Base-by-base conservation (phyloP, 1,140 invertebrate species). In the Cydia pomonella region DNA sequence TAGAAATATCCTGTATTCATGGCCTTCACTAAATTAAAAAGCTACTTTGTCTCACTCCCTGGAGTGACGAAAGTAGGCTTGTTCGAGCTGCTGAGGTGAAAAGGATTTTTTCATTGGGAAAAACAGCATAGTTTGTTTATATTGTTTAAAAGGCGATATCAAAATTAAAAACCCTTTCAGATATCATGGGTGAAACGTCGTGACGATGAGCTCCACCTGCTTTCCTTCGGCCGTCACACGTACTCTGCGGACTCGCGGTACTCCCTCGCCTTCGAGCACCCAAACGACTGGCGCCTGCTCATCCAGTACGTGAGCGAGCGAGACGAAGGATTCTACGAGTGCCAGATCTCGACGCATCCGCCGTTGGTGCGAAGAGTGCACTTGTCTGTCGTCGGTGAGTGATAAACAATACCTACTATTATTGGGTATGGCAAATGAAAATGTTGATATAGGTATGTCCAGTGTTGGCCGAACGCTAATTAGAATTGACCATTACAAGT, bases 241-340 rank as follows among this genome's bases (percentile, higher is more conserved):
- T 97, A 97, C 89, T 96, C 95, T 72, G 96, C 95, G n/a, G 97
- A 97, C 66, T 93, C 93, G 0, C 93, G 96, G 59, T 96, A 96
- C 80, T 95, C 95, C 13, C 88, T 97, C 66, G 95, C 95, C 73
- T 95, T 95, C 84, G 94, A 96, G 88, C 94, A 95, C 73, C 96
- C 96, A n/a, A 96, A 97, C 89, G 95, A 97, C 86, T 97, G 96
- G 96, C 94, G 96, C 79, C 88, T 97, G 78, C 94, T 95, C 75
- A 95, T 97, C 59, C 94, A 95, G 88, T 96, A 95, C 81, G 95
- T 95, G 64, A 96, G 95, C 76, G 95, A 96, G 84, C 93, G 95
- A 23, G 96, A 97, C 86, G 95, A 96, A 78, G 96, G 96, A 44
- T 93, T 94, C 80, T 97, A 97, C 90, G 96, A 97, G 86, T 97